Evolutionary conservation across 2,113 vertebrate species (phyloP).

Genomic region (Amphilophus citrinellus): DNA sequence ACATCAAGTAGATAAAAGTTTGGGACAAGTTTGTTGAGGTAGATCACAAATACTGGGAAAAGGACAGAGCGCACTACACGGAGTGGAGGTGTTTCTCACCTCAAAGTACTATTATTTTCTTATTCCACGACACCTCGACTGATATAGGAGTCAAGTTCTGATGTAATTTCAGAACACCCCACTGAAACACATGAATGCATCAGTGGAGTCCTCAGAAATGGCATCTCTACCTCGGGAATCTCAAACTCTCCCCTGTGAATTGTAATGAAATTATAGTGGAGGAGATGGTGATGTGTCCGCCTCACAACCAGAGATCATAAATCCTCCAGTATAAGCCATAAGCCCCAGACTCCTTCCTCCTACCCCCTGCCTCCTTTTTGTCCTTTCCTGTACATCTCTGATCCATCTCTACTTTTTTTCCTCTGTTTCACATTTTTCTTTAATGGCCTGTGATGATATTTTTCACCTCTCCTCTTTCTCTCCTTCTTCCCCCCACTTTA

Average conservation of each 20-base stretch:
- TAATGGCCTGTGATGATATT: slow-evolving; percentile 24
- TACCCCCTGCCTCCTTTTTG: background rate
- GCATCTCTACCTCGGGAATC: slow-evolving; percentile 27
- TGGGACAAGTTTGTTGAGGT: background rate
- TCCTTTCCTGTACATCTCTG: slow-evolving; percentile 13
- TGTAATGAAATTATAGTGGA: slow-evolving; percentile 47
- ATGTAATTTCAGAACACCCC: slow-evolving; percentile 29
- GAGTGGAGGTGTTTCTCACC: background rate
- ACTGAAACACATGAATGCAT: slow-evolving; percentile 52
- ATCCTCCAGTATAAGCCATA: slow-evolving; percentile 16
- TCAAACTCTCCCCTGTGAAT: slow-evolving; percentile 43
- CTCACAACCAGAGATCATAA: slow-evolving; percentile 43
- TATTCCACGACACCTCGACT: slow-evolving; percentile 5
- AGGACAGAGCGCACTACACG: background rate
- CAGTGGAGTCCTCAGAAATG: slow-evolving; percentile 40
- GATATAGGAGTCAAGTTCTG: slow-evolving; percentile 17
- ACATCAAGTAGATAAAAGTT: background rate
- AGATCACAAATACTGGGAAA: background rate
- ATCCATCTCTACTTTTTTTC: slow-evolving; percentile 20
- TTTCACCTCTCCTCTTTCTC: slow-evolving; percentile 16
- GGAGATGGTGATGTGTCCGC: slow-evolving; percentile 25
- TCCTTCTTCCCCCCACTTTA: slow-evolving; percentile 3
- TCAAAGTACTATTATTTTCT: slow-evolving; percentile 21
- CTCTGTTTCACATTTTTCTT: slow-evolving; percentile 20
- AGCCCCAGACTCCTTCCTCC: background rate